These are phyloP conservation scores for Mellilla xanthometata DNA, from an alignment of 2,888 invertebrate genomes.

Conservation along the genomic window DNA sequence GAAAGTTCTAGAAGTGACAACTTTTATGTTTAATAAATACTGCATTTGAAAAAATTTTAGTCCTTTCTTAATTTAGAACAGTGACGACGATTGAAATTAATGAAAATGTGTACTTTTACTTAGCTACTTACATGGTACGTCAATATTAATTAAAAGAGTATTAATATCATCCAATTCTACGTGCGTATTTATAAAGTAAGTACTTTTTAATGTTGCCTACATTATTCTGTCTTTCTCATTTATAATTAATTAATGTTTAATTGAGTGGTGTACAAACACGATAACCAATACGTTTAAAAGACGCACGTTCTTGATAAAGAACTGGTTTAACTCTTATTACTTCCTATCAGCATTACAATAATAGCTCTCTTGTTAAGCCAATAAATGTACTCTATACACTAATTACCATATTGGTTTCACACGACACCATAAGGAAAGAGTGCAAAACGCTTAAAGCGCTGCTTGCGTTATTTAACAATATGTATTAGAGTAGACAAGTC, in stretches of 20 bases:
- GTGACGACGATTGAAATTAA: too few species aligned
- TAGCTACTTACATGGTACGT: too few species aligned
- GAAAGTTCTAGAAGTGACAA: not conserved
- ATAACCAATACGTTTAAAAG: not conserved
- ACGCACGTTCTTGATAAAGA: not conserved
- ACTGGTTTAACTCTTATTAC: not conserved
- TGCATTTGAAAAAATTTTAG: too few species aligned
- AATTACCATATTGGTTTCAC: conserved; percentile 31
- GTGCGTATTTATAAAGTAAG: too few species aligned
- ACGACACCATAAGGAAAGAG: conserved; percentile 37
- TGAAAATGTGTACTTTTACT: too few species aligned
- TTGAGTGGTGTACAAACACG: too few species aligned
- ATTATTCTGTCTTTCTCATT: too few species aligned
- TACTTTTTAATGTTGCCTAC: too few species aligned
- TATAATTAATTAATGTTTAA: too few species aligned
- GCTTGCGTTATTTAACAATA: conserved; percentile 1
- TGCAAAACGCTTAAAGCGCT: conserved; percentile 20
- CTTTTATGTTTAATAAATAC: not conserved
- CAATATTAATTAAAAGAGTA: too few species aligned
- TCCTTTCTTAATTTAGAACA: too few species aligned
- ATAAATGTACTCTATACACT: conserved; percentile 12
- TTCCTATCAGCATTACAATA: conserved; percentile 2
- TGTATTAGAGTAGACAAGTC: not conserved
- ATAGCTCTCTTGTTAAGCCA: not conserved
- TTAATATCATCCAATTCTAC: too few species aligned